Base-by-base conservation (phyloP, 64 coral and sea anemone species). In the Pocillopora damicornis region DNA sequence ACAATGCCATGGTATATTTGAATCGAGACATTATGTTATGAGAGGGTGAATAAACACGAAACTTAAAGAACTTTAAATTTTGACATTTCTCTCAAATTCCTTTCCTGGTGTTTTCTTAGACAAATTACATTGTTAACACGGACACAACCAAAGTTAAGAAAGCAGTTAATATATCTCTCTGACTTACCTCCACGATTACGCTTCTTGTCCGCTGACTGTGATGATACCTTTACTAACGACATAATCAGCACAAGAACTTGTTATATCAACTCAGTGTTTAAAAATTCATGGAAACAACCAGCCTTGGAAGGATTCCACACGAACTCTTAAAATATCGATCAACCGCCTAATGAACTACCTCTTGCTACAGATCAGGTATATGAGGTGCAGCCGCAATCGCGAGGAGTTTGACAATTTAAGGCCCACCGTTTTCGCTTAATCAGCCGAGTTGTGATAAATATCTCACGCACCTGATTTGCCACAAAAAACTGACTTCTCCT, bases 181-280 rank as follows among this genome's bases (percentile, higher is more conserved):
- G 22, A 22, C 42, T 85, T 58, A 85, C 81, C 81, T 85, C 64
- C 38, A 36, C 25, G 20, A 10, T 18, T 23, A 2, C 57, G 25
- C 18, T 65, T 17, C 17, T 73, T 20, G 22, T 85, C 72, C 18
- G 45, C 81, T 66, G 65, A 38, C 64, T 85, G 81, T 2, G 65
- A 56, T 57, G 81, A 57, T 34, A 58, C 71, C 37, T 73, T 18
- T 72, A 85, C 64, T 85, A 42, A 73, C 69, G 81, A 85, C 81
- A 85, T 85, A 72, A 85, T 65, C 81, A 85, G 81, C 63, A 85
- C 57, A 62, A 12, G 9, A 37, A 25, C 22, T 85, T 85, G 81
- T 85, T 85, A 58, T 85, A 85, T 72, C 37, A 85, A 66, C 65
- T 66, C 16, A 77, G 64, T 85, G 35, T 85, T 85, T 85, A 85